These are phyloP conservation scores for Drosophila bunnanda DNA, from an alignment of 2,888 invertebrate species.

Conservation along the genomic window DNA sequence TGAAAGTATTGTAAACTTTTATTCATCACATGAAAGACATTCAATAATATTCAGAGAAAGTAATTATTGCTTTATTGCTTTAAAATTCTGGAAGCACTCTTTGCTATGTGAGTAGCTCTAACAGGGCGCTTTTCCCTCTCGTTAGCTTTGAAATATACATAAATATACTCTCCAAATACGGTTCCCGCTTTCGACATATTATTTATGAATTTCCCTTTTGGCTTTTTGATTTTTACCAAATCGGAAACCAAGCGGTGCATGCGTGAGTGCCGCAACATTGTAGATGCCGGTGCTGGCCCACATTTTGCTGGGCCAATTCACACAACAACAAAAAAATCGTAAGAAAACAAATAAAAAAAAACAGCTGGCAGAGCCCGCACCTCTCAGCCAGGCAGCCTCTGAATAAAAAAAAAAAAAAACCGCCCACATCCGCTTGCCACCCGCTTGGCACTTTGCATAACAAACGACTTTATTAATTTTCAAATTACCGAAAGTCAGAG, in stretches of 20 bases:
- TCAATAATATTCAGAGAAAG: too few relatives aligned
- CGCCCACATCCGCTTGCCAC: constrained; percentile 32
- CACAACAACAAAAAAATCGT: constrained; percentile 29
- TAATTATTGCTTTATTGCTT: background rate
- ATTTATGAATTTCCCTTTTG: constrained; percentile 26
- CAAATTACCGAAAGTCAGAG: constrained; percentile 79
- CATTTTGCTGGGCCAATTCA: constrained; percentile 56
- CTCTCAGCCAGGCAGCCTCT: constrained; percentile 40
- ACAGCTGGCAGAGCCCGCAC: constrained; percentile 64
- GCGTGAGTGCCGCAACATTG: constrained; percentile 44
- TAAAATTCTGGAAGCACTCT: background rate
- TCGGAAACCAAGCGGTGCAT: constrained; percentile 31
- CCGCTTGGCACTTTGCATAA: constrained; percentile 75
- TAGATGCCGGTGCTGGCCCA: constrained; percentile 45
- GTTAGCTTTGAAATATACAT: background rate
- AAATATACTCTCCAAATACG: background rate
- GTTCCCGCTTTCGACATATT: constrained; percentile 7
- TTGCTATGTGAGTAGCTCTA: background rate
- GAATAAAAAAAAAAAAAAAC: constrained; percentile 5
- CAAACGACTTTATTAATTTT: constrained; percentile 81
- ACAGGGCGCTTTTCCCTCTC: too few relatives aligned
- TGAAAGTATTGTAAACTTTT: too few relatives aligned
- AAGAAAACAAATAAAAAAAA: constrained; percentile 43
- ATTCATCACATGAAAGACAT: too few relatives aligned
- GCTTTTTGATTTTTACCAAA: constrained; percentile 34